Evolutionary conservation across 1,140 invertebrate genomes (phyloP).

Genomic region (Halyomorpha halys): DNA sequence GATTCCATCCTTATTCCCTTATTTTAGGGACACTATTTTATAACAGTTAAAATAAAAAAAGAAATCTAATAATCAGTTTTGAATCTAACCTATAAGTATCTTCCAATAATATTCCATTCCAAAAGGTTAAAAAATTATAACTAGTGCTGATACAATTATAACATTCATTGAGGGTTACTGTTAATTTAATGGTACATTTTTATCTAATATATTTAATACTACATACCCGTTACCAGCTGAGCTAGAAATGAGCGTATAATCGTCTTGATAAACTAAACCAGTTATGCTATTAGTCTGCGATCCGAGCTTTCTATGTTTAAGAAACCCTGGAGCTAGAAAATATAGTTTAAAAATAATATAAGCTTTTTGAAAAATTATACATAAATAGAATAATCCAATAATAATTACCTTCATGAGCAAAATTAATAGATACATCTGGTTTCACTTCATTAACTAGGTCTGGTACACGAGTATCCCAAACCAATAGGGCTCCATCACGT

Average conservation of each 20-base stretch:
- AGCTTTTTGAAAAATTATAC: background rate
- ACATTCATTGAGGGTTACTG: too few species aligned
- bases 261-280: constrained; percentile 65
- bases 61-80: too few species aligned
- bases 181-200: too few species aligned
- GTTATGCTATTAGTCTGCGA: constrained; percentile 53
- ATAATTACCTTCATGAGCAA: constrained; percentile 26
- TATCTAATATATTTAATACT: too few species aligned
- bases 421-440: constrained; percentile 34
- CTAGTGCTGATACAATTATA: too few species aligned
- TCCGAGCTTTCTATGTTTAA: background rate
- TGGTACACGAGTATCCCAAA: constrained; percentile 58
- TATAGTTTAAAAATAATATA: background rate
- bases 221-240: constrained; percentile 63
- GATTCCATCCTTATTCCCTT: too few species aligned
- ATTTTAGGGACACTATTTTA: too few species aligned
- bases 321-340: background rate
- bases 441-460: constrained; percentile 20
- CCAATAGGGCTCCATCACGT: constrained; percentile 68
- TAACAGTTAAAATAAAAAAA: too few species aligned
- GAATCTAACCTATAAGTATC: too few species aligned
- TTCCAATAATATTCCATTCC: too few species aligned
- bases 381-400: background rate
- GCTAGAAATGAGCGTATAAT: constrained; percentile 63
- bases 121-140: too few species aligned